Conservation (phyloP, 2,113 vertebrate genomes). For the Barnardius zonarius region DNA sequence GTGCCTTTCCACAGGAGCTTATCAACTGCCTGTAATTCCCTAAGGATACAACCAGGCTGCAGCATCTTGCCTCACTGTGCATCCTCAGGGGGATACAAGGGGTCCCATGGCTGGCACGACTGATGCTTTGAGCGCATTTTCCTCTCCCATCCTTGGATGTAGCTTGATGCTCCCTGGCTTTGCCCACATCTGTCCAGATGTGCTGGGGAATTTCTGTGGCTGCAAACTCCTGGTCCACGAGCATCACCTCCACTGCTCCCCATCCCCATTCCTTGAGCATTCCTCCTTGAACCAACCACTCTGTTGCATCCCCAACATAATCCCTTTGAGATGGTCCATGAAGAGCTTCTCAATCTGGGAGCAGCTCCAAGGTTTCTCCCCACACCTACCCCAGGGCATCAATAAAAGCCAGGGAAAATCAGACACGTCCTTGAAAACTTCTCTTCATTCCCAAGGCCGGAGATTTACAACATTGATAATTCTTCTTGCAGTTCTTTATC, state of each 20-base stretch:
- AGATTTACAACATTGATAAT: constrained; percentile 32
- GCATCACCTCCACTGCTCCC: rapidly evolving
- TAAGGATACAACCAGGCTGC: rapidly evolving
- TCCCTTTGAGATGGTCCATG: rapidly evolving
- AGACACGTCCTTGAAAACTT: constrained; percentile 45
- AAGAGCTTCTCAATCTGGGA: rapidly evolving
- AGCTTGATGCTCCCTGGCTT: neutral
- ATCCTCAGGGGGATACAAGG: rapidly evolving
- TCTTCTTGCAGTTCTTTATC: neutral
- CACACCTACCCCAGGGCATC: neutral
- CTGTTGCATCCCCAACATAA: neutral
- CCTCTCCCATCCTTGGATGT: rapidly evolving
- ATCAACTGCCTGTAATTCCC: neutral
- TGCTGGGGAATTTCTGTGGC: neutral
- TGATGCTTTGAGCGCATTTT: neutral
- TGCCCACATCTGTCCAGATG: neutral
- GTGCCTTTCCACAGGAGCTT: neutral
- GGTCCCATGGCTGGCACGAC: rapidly evolving
- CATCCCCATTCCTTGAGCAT: neutral
- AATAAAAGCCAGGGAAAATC: neutral
- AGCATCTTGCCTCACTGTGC: neutral
- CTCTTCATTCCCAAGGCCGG: neutral
- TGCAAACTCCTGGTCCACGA: rapidly evolving
- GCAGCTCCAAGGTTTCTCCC: neutral
- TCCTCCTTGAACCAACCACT: neutral